Base-by-base conservation (phyloP, 2,888 invertebrate genomes). In the Drepana falcataria region DNA sequence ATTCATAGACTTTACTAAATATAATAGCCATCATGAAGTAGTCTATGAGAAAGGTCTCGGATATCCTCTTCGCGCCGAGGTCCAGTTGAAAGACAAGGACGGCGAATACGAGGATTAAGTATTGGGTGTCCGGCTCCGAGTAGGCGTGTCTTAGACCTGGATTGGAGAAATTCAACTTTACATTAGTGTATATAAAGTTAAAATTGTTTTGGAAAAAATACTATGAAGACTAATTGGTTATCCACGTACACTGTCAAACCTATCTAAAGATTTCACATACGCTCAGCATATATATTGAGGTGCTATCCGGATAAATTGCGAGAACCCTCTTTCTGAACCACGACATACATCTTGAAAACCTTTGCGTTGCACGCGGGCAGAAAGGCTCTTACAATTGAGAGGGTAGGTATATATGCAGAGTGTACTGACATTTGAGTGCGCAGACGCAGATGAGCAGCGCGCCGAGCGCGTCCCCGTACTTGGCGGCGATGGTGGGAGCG, bases 1-100 rank as follows among this genome's bases (percentile, higher is more conserved):
- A 94, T 89, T 99, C 99, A 81, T 96, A 95, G 58, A 96, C 94
- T 85, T 99, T 98, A 71, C 94, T 95, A 73, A 96, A 97, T 48
- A 96, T 92, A 58, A 98, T 95, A 55, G 97, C 95, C 68, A 97
- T 95, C 61, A 99, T 91, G 87, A 97, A 99, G 83, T 98, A 98
- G 83, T 98, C 97, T 0, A 99, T 93, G 9, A 99, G 93, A 80
- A 98, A 98, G 0, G 96, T 96, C 83, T 98, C 97, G 33, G 96
- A 95, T 41, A 95, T 91, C 58, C 93, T 92, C 60, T 71, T 78
- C 48, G 77, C 78, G 73, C 93, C 91, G 72, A 95, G 95, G 79
- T 99, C 98, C 66, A 94, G 92, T 73, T 95, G 95, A 87, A 98
- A 98, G 74, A 98, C 94, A 35, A 99, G 93, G 35, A 96, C 95